Evolutionary conservation across 2,888 invertebrate genomes (phyloP).

Genomic region (Syrista parreyssii): DNA sequence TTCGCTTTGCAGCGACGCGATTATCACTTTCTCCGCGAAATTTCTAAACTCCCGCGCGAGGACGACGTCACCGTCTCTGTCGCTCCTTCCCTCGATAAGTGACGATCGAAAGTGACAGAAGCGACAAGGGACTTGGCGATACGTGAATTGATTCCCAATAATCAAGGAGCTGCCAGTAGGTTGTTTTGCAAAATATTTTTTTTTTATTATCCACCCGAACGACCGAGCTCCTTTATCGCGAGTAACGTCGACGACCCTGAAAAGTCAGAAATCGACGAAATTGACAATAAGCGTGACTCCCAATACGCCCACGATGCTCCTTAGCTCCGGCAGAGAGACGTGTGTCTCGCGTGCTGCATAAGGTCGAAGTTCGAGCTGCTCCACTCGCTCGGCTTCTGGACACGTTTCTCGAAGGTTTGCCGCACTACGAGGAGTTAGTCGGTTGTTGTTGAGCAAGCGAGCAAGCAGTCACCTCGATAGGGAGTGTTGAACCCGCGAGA

Average conservation of each 20-base stretch:
- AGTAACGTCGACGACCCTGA: too few relatives aligned
- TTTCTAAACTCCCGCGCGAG: not conserved
- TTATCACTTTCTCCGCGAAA: conserved; percentile 8
- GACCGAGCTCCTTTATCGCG: too few relatives aligned
- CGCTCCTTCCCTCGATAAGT: too few relatives aligned
- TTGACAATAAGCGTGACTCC: too few relatives aligned
- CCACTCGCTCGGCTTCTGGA: not conserved
- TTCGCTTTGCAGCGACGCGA: not conserved
- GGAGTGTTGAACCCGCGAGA: conserved; percentile 64
- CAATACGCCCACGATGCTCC: too few relatives aligned
- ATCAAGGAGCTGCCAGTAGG: rapidly evolving
- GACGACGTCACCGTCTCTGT: not conserved
- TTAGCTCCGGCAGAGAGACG: too few relatives aligned
- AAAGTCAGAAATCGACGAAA: too few relatives aligned
- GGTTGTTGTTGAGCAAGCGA: conserved; percentile 55
- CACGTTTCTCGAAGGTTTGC: conserved; percentile 61
- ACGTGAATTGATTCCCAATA: too few relatives aligned
- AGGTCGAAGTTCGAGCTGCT: not conserved
- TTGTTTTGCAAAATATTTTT: too few relatives aligned
- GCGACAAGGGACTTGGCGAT: too few relatives aligned
- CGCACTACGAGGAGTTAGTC: conserved; percentile 56
- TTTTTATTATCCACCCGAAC: too few relatives aligned
- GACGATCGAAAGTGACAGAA: too few relatives aligned
- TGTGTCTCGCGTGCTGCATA: not conserved
- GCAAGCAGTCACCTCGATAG: conserved; percentile 65